phyloP scores from a whole-genome alignment of 2,888 invertebrate species.

The Himalopsyche japonica region DNA sequence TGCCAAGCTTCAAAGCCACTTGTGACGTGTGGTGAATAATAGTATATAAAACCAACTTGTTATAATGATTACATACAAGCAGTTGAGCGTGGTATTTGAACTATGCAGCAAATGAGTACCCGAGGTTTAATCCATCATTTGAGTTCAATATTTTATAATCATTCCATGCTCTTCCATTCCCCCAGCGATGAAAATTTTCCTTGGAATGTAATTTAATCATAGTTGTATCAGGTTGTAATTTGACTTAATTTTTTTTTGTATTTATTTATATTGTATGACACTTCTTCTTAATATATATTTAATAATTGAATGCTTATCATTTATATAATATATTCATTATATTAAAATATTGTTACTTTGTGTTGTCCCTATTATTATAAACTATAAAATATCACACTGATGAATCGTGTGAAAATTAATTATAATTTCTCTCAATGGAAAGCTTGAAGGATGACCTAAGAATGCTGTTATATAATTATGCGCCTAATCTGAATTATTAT shows the following conservation, averaged over 20 bases:
- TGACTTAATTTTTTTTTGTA: conserved; percentile 28
- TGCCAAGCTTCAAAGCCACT: too few relatives aligned
- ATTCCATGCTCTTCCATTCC: conserved; percentile 15
- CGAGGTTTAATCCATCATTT: neutral
- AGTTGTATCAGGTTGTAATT: conserved; percentile 11
- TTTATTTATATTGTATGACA: conserved; percentile 28
- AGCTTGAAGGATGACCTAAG: neutral
- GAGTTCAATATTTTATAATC: neutral
- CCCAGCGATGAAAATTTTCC: conserved; percentile 17
- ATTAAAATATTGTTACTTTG: neutral
- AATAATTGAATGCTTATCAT: conserved; percentile 11
- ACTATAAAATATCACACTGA: neutral
- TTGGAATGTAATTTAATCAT: conserved; percentile 27
- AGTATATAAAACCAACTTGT: too few relatives aligned
- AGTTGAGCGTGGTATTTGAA: neutral
- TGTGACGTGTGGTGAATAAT: too few relatives aligned
- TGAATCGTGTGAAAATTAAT: neutral
- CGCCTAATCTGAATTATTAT: neutral
- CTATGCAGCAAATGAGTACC: neutral
- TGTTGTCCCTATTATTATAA: neutral
- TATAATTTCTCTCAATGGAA: neutral
- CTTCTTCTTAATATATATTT: neutral
- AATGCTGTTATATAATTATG: neutral
- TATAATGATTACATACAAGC: too few relatives aligned
- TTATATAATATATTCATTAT: neutral